A percentile compares a stretch with the other conserved stretches of the same genome.
Evolutionary conservation across 2,113 vertebrate genomes (phyloP).

Genomic region (Hassar affinis): DNA sequence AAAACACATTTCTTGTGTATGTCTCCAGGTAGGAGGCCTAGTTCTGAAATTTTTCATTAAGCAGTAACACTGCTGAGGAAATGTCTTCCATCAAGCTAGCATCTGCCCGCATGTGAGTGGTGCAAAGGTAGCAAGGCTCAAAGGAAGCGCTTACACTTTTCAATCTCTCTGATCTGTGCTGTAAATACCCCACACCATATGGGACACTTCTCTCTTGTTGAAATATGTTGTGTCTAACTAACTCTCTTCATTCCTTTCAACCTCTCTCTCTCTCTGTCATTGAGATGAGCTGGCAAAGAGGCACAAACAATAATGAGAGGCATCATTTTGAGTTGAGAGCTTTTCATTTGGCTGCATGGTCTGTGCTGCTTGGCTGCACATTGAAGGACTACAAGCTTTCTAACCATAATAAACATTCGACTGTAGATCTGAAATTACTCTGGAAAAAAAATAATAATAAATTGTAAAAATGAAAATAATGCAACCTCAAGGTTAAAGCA

Average conservation of each 20-base stretch:
- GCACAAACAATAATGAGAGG: slow-evolving; percentile 26
- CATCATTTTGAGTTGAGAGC: slow-evolving; percentile 17
- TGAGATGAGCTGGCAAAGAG: slow-evolving; percentile 23
- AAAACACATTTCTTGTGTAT: slow-evolving; percentile 9
- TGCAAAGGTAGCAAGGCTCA: slow-evolving; percentile 53
- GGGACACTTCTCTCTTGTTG: slow-evolving; percentile 57
- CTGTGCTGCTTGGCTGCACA: not conserved
- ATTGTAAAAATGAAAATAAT: too few relatives aligned
- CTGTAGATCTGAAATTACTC: not conserved
- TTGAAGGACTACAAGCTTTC: slow-evolving; percentile 1
- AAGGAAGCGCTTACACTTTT: slow-evolving; percentile 55
- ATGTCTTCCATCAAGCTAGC: slow-evolving; percentile 53
- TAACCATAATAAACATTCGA: not conserved
- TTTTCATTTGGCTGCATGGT: slow-evolving; percentile 21
- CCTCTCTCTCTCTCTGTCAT: slow-evolving; percentile 14
- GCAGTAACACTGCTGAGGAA: slow-evolving; percentile 42
- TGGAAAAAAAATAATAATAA: not conserved
- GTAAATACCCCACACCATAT: slow-evolving; percentile 67
- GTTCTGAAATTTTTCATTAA: slow-evolving; percentile 35
- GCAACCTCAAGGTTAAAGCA: not conserved
- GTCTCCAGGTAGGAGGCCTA: slow-evolving; percentile 32
- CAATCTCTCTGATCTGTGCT: slow-evolving; percentile 57
- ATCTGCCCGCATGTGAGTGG: slow-evolving; percentile 55
- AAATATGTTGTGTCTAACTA: slow-evolving; percentile 51
- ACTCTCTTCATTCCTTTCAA: slow-evolving; percentile 24